Conservation (phyloP, 1,140 invertebrate genomes). For the Varroa destructor region DNA sequence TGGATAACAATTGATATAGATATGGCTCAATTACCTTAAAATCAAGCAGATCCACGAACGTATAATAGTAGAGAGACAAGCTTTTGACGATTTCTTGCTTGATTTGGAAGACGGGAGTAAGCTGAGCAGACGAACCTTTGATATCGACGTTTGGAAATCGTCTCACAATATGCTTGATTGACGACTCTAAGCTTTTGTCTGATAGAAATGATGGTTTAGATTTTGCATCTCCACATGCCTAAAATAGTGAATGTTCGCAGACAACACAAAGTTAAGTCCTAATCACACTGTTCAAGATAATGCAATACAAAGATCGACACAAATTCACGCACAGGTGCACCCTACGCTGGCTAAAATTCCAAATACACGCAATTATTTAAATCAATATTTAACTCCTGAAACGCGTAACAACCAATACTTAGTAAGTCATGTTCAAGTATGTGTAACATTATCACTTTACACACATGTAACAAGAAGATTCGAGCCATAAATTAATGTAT, state of each 20-base stretch:
- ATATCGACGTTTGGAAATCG: slow-evolving; percentile 91
- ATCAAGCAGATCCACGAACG: slow-evolving; percentile 96
- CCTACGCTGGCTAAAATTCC: too few species aligned
- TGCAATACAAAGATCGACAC: too few species aligned
- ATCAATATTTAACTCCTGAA: too few species aligned
- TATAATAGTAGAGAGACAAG: slow-evolving; percentile 92
- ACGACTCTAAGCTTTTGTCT: slow-evolving; percentile 87
- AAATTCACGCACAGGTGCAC: too few species aligned
- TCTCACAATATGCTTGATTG: slow-evolving; percentile 82
- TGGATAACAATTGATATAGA: too few species aligned
- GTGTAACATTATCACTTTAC: too few species aligned
- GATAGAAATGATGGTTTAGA: slow-evolving; percentile 91
- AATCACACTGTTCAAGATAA: neutral
- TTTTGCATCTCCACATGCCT: slow-evolving; percentile 89
- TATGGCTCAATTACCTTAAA: slow-evolving; percentile 53
- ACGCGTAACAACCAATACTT: too few species aligned
- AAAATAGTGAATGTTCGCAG: slow-evolving; percentile 25
- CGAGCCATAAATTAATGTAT: too few species aligned
- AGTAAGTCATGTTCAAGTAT: too few species aligned
- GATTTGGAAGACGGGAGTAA: slow-evolving; percentile 66
- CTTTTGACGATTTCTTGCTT: slow-evolving; percentile 90
- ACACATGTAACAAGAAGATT: too few species aligned
- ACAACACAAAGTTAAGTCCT: slow-evolving; percentile 16
- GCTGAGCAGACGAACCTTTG: slow-evolving; percentile 51
- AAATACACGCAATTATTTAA: too few species aligned